Evolutionary conservation across 2,113 vertebrate species (phyloP), one percentile per base, ranked within the genome.

Genomic region (Ailuropoda melanoleuca): DNA sequence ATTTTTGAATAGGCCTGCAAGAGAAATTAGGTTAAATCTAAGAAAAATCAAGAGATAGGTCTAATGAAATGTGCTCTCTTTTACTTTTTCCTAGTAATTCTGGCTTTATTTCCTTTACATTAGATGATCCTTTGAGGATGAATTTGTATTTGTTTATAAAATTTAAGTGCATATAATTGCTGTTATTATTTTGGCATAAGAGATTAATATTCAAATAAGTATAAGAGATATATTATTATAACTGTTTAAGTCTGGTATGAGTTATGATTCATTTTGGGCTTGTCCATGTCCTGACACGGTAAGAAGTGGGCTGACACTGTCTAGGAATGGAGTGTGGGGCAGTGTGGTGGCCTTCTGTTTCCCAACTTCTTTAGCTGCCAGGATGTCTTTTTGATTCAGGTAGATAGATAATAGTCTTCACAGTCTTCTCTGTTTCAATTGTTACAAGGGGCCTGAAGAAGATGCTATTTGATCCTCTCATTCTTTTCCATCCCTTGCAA

Each of bases 21-120:
- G 34, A 95, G 53, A 92, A 91, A 95, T 84, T 94, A 78, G 31
- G 39, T 34, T 62, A 68, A 85, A 81, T 81, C 14, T 64, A 58
- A 90, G 64, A 48, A 82, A 95, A 88, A 77, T 74, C 64, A 77
- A 9, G 77, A 85, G n/a, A 23, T 48, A 62, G 34, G 24, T 21
- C 39, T 90, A 85, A 24, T 56, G 48, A 92, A 86, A 66, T 56
- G 10, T 74, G n/a, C 15, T 9, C 0, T 50, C 8, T 39, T 64
- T 37, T 18, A 88, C 64, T 50, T 83, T 39, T 83, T 72, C 39
- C 62, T 85, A 89, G 18, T 8, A 86, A 66, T 53, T 91, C 24
- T 77, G 46, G 70, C 13, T 91, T 80, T 72, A 74, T 64, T 88
- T 95, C 55, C 23, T 88, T 92, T 66, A 34, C 26, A 78, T 48